Conservation (phyloP, 2,113 vertebrate species). For the Nesospiza acunhae region DNA sequence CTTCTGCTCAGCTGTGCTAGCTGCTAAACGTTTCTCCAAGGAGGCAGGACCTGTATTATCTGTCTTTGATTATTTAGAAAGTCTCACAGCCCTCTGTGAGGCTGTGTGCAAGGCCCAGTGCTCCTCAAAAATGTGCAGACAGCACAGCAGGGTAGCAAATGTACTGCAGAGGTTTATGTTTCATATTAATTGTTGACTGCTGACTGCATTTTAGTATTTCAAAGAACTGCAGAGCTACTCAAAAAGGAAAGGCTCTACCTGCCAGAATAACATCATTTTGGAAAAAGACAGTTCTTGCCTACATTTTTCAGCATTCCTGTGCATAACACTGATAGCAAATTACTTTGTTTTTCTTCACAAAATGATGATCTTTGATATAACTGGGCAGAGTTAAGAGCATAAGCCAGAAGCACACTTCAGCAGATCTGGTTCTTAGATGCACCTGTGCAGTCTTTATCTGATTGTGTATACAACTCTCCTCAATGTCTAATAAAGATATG, state of each 20-base stretch:
- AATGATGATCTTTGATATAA: neutral
- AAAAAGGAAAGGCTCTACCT: neutral
- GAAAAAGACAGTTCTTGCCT: neutral
- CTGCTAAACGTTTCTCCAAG: constrained; percentile 37
- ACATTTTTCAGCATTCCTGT: neutral
- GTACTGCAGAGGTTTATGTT: constrained; percentile 19
- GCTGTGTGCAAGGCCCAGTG: neutral
- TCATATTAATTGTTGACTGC: neutral
- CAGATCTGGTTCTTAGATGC: neutral
- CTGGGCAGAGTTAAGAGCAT: neutral
- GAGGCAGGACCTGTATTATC: constrained; percentile 52
- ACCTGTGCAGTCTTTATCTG: neutral
- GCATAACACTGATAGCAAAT: neutral
- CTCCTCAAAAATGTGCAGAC: neutral
- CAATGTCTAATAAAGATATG: neutral
- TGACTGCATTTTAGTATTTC: neutral
- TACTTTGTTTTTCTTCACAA: neutral
- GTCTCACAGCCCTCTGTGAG: neutral
- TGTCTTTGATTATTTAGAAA: constrained; percentile 66
- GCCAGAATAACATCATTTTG: neutral
- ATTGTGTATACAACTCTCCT: neutral
- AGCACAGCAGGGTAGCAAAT: constrained; percentile 1
- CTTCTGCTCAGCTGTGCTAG: constrained; percentile 64
- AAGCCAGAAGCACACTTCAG: neutral
- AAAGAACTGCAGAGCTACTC: neutral